These are phyloP conservation scores for Shinisaurus crocodilurus DNA, from an alignment of 2,113 vertebrate genomes.

Conservation along the genomic window DNA sequence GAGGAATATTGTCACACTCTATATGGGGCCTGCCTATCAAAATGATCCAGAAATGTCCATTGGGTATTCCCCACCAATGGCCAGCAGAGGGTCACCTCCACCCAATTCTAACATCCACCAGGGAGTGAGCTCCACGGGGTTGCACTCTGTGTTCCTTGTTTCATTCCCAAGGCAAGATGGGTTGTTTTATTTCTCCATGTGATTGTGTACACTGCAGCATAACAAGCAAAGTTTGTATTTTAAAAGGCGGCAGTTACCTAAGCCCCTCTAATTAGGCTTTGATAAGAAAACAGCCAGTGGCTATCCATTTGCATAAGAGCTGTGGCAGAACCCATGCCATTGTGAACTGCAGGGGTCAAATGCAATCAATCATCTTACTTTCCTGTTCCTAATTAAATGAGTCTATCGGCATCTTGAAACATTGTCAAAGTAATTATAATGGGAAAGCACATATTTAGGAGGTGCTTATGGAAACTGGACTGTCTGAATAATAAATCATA, in stretches of 20 bases:
- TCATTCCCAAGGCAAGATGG: constrained; percentile 10
- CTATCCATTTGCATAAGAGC: constrained; percentile 15
- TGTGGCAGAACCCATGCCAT: constrained; percentile 13
- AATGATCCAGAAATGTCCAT: no score
- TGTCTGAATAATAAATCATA: constrained; percentile 35
- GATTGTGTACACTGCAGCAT: constrained; percentile 37
- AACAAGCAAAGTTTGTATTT: constrained; percentile 41
- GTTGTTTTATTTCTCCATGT: constrained; percentile 34
- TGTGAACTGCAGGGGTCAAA: constrained; percentile 43
- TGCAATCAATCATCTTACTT: constrained; percentile 44
- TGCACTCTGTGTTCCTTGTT: background rate
- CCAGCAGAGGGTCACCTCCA: no score
- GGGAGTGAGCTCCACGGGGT: no score
- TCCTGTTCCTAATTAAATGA: constrained; percentile 42
- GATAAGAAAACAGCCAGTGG: constrained; percentile 39
- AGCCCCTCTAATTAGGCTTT: constrained; percentile 45
- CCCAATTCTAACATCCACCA: no score
- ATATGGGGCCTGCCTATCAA: no score
- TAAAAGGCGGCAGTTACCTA: constrained; percentile 30
- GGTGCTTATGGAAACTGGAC: constrained; percentile 26
- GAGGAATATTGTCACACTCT: no score
- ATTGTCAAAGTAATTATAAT: constrained; percentile 22
- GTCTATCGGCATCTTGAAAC: constrained; percentile 44
- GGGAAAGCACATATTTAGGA: constrained; percentile 17
- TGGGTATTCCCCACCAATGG: no score